phyloP scores from a whole-genome alignment of 2,888 invertebrate genomes.

The Agriopis marginaria region DNA sequence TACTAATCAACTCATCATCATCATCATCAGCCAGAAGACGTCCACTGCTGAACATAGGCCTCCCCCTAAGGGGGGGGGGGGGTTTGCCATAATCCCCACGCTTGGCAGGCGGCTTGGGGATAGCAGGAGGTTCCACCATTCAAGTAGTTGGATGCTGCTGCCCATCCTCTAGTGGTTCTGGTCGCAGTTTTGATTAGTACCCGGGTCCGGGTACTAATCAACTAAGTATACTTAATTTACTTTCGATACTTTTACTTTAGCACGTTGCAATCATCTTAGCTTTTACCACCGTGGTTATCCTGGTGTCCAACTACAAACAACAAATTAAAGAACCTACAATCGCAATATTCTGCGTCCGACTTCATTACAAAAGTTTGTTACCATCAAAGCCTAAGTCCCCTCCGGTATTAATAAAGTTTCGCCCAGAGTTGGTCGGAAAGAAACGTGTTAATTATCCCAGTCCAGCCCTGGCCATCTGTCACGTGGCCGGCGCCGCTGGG shows the following conservation, averaged over 20 bases:
- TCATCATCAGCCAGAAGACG: no score
- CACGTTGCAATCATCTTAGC: not conserved
- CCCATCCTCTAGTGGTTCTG: no score
- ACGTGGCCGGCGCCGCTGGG: conserved; percentile 60
- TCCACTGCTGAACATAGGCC: no score
- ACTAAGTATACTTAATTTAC: not conserved
- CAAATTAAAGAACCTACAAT: conserved; percentile 77
- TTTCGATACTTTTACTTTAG: not conserved
- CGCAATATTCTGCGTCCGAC: conserved; percentile 80
- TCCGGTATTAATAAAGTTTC: conserved; percentile 85
- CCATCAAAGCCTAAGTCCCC: conserved; percentile 80
- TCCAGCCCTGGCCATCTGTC: conserved; percentile 73
- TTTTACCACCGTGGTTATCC: no score
- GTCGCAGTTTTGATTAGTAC: no score
- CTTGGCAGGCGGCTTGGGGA: no score
- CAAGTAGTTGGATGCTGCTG: no score
- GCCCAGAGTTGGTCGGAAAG: conserved; percentile 75
- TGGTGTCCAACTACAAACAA: conserved; percentile 65
- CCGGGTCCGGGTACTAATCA: no score
- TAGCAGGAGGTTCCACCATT: no score
- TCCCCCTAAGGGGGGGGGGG: no score
- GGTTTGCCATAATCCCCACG: no score
- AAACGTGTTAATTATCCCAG: conserved; percentile 84
- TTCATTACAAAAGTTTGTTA: conserved; percentile 85
- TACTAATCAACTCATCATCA: not conserved